Conservation (phyloP, 2,888 invertebrate species). For the Dryocosmus kuriphilus region DNA sequence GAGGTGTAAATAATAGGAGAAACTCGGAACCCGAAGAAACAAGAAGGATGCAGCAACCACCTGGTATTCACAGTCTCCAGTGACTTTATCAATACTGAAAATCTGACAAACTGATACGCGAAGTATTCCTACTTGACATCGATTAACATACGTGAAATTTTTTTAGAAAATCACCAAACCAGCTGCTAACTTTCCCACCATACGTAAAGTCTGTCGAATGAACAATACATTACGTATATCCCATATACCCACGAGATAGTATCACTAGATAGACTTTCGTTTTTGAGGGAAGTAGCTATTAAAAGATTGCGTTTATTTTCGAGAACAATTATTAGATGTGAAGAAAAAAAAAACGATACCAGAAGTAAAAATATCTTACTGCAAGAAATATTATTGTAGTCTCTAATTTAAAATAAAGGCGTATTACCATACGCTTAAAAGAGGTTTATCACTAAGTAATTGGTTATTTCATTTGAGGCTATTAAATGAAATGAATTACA, state of each 20-base stretch:
- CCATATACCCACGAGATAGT: slow-evolving; percentile 33
- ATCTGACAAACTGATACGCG: slow-evolving; percentile 21
- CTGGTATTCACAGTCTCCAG: not conserved
- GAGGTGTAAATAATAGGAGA: not conserved
- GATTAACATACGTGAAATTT: slow-evolving; percentile 34
- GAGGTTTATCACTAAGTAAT: not conserved
- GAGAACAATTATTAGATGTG: not conserved
- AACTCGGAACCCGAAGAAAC: not conserved
- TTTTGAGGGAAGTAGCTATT: slow-evolving; percentile 20
- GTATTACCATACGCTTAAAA: not conserved
- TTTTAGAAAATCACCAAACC: slow-evolving; percentile 31
- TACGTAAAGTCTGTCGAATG: slow-evolving; percentile 35
- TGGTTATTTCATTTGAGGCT: slow-evolving; percentile 2
- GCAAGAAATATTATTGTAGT: not conserved
- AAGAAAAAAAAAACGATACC: not conserved
- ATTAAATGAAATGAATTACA: slow-evolving; percentile 24
- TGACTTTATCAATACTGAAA: not conserved
- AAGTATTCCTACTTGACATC: slow-evolving; percentile 23
- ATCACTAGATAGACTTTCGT: slow-evolving; percentile 32
- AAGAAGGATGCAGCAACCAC: not conserved
- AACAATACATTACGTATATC: slow-evolving; percentile 39
- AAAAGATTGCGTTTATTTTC: slow-evolving; percentile 7
- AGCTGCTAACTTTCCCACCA: slow-evolving; percentile 33
- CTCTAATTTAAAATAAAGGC: not conserved
- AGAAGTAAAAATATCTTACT: too few relatives aligned